Percentiles rank a stretch among this genome's conserved stretches.
Conservation (phyloP, 2,888 invertebrate species). For the Encarsia formosa region DNA sequence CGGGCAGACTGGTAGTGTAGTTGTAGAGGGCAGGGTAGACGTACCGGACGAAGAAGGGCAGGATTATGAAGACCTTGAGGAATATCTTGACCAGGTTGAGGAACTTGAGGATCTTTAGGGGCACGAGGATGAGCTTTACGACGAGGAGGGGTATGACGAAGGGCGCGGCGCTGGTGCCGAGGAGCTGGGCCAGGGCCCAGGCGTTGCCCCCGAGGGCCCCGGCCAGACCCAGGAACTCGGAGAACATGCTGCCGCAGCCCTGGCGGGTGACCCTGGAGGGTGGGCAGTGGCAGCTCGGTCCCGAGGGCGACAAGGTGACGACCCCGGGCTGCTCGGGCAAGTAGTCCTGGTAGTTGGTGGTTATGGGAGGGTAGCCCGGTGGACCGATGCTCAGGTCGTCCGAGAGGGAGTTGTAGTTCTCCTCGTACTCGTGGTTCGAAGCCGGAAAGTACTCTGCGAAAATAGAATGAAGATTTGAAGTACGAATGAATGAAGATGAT, state of each 20-base stretch:
- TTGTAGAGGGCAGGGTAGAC: conserved; percentile 29
- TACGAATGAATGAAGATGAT: background rate
- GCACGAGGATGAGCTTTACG: conserved; percentile 30
- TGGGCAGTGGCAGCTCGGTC: background rate
- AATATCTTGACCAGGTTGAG: conserved; percentile 31
- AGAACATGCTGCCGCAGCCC: conserved; percentile 14
- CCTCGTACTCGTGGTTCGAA: conserved; percentile 9
- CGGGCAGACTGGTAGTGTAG: conserved; percentile 3
- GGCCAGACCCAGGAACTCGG: conserved; percentile 20
- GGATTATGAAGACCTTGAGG: conserved; percentile 32
- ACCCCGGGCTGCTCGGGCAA: background rate
- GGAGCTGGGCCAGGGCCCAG: conserved; percentile 30
- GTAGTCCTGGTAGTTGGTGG: background rate
- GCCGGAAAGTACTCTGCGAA: conserved; percentile 8
- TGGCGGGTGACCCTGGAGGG: background rate
- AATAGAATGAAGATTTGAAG: background rate
- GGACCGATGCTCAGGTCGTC: conserved; percentile 1
- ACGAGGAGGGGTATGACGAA: conserved; percentile 31
- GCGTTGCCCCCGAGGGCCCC: conserved; percentile 25
- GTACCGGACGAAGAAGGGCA: conserved; percentile 32
- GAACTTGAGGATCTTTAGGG: conserved; percentile 33
- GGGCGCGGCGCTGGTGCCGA: conserved; percentile 26
- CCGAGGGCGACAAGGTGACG: background rate
- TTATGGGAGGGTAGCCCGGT: background rate
- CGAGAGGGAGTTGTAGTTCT: conserved; percentile 12